Base-by-base conservation (phyloP, 2,888 invertebrate genomes). In the Myopa tessellatipennis region DNA sequence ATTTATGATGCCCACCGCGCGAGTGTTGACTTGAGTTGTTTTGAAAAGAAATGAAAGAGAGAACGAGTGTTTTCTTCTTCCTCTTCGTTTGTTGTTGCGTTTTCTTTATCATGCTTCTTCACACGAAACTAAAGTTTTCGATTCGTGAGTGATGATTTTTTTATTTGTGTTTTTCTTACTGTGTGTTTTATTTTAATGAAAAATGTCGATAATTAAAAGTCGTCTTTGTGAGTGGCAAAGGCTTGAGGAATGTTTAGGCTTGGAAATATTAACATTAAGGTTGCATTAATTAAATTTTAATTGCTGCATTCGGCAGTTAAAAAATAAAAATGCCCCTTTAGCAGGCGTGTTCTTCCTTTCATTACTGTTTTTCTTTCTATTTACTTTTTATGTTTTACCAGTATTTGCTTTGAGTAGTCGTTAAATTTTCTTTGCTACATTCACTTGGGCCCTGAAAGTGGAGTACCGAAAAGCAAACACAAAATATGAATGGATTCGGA, bases 211-310 rank as follows among this genome's bases (percentile, higher is more conserved):
- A 36, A 70, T 70, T 70, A 70, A 55, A 70, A 55, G 55, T 12
- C 12, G 36, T 16, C 26, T 55, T 5, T 14, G 34, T n/a, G 36
- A 55, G 36, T 55, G 16, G 55, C 26, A 70, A 55, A 70, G 55
- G 55, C 52, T 70, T 70, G 34, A 55, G 36, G n/a, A 70, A 14
- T 52, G 34, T 34, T 36, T 55, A 14, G 34, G 34, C 34, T 52
- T 34, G 26, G 34, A 70, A 70, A 34, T 7, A 26, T n/a, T 65
- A 55, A 55, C 38, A 38, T 34, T 26, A 61, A 26, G 61, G 61
- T 65, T 52, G 70, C 34, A 52, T 55, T 70, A 34, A 55, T 52
- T 55, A 52, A 70, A 70, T 70, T 69, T 70, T 70, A 70, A 55
- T 70, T 70, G 36, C 70, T 55, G 67, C n/a, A 7, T 26, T 70